Evolutionary conservation across 92 coral and sea anemone species (phyloP).

Genomic region (Umimayanthus chanpuru): DNA sequence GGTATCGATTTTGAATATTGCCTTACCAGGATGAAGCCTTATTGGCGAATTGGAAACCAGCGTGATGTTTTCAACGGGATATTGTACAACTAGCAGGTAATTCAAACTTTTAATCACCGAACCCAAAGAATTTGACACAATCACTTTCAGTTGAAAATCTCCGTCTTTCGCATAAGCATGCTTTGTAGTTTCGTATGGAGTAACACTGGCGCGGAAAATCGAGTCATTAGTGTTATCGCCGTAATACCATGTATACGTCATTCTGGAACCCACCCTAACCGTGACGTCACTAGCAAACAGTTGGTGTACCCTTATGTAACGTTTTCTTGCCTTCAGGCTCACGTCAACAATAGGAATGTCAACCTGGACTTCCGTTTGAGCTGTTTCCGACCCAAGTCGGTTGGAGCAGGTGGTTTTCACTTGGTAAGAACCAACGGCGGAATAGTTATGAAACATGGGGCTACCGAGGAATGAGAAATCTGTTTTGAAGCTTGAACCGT

Average conservation of each 20-base stretch:
- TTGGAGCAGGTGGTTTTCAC: constrained; percentile 71
- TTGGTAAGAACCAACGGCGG: constrained; percentile 66
- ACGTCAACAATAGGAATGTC: constrained; percentile 77
- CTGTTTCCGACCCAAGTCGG: constrained; percentile 63
- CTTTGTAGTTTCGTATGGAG: constrained; percentile 51
- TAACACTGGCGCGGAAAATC: constrained; percentile 41
- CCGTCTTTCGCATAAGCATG: constrained; percentile 77
- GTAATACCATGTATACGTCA: constrained; percentile 59
- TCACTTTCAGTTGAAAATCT: constrained; percentile 60
- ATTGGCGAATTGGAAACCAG: constrained; percentile 63
- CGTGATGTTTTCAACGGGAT: constrained; percentile 68
- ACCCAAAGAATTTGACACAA: constrained; percentile 77
- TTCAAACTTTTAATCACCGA: constrained; percentile 39
- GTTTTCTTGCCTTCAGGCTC: constrained; percentile 50
- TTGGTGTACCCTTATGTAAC: constrained; percentile 72
- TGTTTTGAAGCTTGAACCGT: constrained; percentile 60
- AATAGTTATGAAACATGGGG: constrained; percentile 58
- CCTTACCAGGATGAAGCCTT: constrained; percentile 63
- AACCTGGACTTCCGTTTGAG: constrained; percentile 57
- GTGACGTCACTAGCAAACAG: constrained; percentile 57
- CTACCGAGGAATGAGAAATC: constrained; percentile 66
- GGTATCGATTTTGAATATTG: constrained; percentile 52
- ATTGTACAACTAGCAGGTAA: constrained; percentile 58
- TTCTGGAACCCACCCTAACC: constrained; percentile 76
- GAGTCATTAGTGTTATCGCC: constrained; percentile 60